Conservation (phyloP, 2,797 vertebrate genomes). For the Lepilemur septentrionalis region DNA sequence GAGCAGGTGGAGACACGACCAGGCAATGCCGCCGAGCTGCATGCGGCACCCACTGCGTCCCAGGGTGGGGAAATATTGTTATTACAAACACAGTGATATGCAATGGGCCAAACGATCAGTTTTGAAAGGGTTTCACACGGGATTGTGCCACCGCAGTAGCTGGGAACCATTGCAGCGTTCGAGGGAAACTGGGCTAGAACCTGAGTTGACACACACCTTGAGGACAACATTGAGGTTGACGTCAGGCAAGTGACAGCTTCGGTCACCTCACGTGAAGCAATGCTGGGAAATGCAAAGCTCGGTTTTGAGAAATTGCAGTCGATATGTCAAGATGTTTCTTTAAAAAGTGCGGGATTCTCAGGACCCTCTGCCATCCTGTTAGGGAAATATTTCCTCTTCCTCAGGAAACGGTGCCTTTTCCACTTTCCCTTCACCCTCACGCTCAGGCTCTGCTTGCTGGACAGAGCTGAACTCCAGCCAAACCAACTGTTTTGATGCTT, state of each 20-base stretch:
- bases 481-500: neutral
- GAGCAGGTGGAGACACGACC: neutral
- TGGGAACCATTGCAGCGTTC: neutral
- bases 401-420: neutral
- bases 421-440: neutral
- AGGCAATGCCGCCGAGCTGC: neutral
- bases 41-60: accelerated
- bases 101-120: neutral
- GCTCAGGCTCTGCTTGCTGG: neutral
- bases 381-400: neutral
- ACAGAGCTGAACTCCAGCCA: neutral
- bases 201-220: neutral
- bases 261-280: neutral
- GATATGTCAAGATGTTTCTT: neutral
- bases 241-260: slow-evolving; percentile 22
- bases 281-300: slow-evolving; percentile 41
- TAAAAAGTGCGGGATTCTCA: neutral
- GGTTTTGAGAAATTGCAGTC: slow-evolving; percentile 8
- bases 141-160: neutral
- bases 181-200: neutral
- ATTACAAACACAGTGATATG: slow-evolving; percentile 30
- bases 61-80: slow-evolving; percentile 44
- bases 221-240: neutral
- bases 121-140: slow-evolving; percentile 2
- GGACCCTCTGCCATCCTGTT: neutral